Evolutionary conservation across 2,113 vertebrate genomes (phyloP).

Genomic region (Ammodytes dubius): DNA sequence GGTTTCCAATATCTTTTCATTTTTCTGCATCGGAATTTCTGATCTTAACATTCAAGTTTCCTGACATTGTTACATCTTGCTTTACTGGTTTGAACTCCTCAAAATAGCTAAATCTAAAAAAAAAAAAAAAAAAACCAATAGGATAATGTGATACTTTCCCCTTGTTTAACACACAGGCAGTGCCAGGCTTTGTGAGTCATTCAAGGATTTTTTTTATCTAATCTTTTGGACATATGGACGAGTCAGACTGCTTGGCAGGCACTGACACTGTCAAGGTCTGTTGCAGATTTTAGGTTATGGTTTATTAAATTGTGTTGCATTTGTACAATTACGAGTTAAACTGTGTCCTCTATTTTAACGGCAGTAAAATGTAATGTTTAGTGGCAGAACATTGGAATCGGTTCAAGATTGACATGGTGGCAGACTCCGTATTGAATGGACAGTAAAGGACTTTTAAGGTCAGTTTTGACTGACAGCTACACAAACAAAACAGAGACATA

Average conservation of each 20-base stretch:
- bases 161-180: background rate
- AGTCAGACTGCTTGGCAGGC: conserved; percentile 40
- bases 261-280: conserved; percentile 25
- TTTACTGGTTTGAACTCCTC: background rate
- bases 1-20: background rate
- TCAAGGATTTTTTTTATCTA: conserved; percentile 27
- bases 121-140: background rate
- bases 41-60: background rate
- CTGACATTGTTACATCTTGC: background rate
- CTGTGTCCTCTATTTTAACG: conserved; percentile 27
- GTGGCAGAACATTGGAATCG: conserved; percentile 15
- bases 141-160: background rate
- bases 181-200: conserved; percentile 28
- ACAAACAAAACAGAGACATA: background rate
- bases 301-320: conserved; percentile 49
- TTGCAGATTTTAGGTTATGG: conserved; percentile 21
- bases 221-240: conserved; percentile 45
- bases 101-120: background rate
- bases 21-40: background rate
- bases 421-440: background rate
- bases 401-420: background rate
- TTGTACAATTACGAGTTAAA: conserved; percentile 47
- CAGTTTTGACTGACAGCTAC: background rate
- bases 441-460: background rate
- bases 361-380: conserved; percentile 31